These are phyloP conservation scores for Tenthredo notha DNA, from an alignment of 2,888 invertebrate species.

Conservation along the genomic window DNA sequence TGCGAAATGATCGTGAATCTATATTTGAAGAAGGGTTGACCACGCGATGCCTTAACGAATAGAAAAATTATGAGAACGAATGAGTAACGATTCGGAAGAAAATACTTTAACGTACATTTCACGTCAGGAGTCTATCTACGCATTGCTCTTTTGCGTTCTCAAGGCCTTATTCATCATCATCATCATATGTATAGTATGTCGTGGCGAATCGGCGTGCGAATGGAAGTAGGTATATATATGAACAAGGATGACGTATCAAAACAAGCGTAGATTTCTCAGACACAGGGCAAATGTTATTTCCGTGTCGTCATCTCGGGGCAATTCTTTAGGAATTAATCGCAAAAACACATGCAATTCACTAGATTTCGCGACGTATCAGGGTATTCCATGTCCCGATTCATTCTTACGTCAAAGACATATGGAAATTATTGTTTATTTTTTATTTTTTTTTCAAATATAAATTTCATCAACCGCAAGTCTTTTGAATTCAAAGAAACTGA, in stretches of 20 bases:
- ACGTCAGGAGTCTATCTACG: conserved; percentile 24
- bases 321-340: not conserved
- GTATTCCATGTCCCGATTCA: not conserved
- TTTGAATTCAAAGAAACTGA: not conserved
- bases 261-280: conserved; percentile 37
- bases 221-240: not conserved
- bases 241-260: conserved; percentile 41
- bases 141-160: conserved; percentile 46
- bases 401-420: not conserved
- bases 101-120: conserved; percentile 14
- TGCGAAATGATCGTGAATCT: not conserved
- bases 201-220: conserved; percentile 5
- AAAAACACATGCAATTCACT: not conserved
- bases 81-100: conserved; percentile 42
- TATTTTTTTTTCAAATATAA: not conserved
- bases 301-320: conserved; percentile 23
- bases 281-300: conserved; percentile 33
- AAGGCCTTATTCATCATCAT: conserved; percentile 51
- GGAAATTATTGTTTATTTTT: not conserved
- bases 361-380: not conserved
- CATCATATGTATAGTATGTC: not conserved
- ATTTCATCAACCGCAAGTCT: not conserved
- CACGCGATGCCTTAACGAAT: not conserved
- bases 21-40: conserved; percentile 5
- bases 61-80: conserved; percentile 2